Percentiles rank a stretch among this genome's conserved stretches.
Conservation (phyloP, 2,113 vertebrate species). For the Aleadryas rufinucha region DNA sequence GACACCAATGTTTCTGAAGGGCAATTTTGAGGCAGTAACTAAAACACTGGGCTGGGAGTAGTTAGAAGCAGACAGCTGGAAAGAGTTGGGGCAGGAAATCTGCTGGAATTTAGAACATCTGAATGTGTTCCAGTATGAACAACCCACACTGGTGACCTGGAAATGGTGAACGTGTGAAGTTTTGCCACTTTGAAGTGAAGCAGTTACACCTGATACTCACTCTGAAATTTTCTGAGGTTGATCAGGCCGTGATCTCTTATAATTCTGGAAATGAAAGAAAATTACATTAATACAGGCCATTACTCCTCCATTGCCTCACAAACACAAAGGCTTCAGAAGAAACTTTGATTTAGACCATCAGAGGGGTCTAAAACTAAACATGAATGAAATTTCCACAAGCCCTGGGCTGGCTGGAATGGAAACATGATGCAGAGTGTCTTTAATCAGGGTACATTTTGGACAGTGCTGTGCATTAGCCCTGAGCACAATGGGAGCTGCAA, state of each 20-base stretch:
- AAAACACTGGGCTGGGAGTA: background rate
- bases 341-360: background rate
- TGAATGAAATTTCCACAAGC: background rate
- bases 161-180: background rate
- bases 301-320: background rate
- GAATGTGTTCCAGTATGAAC: background rate
- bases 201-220: constrained; percentile 79
- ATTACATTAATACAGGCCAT: background rate
- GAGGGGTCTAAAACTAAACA: background rate
- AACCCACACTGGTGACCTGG: background rate
- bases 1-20: background rate
- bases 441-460: background rate
- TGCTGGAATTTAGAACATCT: background rate
- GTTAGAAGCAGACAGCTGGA: background rate
- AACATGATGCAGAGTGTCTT: background rate
- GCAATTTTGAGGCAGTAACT: background rate
- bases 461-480: background rate
- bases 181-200: background rate
- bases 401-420: background rate
- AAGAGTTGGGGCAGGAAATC: background rate
- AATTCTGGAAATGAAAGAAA: constrained; percentile 81
- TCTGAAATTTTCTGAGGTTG: constrained; percentile 95
- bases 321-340: background rate
- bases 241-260: constrained; percentile 97
- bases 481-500: background rate